Conservation (phyloP, 2,797 vertebrate species). For the Amniataba percoides region DNA sequence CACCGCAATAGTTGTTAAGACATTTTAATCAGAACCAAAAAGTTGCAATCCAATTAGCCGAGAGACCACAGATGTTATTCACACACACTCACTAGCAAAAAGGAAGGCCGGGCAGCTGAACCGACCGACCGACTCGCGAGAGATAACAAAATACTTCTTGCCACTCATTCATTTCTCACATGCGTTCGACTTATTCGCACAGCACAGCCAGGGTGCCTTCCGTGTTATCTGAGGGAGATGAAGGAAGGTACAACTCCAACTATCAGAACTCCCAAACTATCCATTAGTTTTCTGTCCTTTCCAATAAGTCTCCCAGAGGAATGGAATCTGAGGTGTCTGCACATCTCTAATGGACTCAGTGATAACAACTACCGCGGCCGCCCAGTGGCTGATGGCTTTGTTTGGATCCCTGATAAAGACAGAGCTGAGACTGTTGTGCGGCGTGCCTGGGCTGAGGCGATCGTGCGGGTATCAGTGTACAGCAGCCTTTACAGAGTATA, state of each 20-base stretch:
- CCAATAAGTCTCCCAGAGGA: constrained; percentile 61
- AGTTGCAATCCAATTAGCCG: background rate
- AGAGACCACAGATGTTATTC: background rate
- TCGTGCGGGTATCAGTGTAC: constrained; percentile 30
- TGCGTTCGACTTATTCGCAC: constrained; percentile 17
- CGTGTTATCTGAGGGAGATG: constrained; percentile 56
- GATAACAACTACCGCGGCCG: constrained; percentile 64
- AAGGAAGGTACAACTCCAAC: constrained; percentile 56
- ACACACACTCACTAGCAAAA: background rate
- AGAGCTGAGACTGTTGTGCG: constrained; percentile 23
- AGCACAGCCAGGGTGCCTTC: constrained; percentile 21
- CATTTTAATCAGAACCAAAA: background rate
- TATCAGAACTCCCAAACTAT: constrained; percentile 62
- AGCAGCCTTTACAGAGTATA: constrained; percentile 22
- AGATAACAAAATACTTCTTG: background rate
- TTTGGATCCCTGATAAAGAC: constrained; percentile 63
- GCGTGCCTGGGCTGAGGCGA: constrained; percentile 35
- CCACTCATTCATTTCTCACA: background rate
- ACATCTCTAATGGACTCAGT: constrained; percentile 74
- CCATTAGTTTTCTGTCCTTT: constrained; percentile 69
- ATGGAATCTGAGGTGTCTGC: constrained; percentile 56
- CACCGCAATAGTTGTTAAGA: background rate
- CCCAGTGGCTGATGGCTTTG: constrained; percentile 60
- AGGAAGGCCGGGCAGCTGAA: background rate
- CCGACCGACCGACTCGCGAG: background rate